phyloP scores from a whole-genome alignment of 2,113 vertebrate species.

The Atherinomorus stipes region DNA sequence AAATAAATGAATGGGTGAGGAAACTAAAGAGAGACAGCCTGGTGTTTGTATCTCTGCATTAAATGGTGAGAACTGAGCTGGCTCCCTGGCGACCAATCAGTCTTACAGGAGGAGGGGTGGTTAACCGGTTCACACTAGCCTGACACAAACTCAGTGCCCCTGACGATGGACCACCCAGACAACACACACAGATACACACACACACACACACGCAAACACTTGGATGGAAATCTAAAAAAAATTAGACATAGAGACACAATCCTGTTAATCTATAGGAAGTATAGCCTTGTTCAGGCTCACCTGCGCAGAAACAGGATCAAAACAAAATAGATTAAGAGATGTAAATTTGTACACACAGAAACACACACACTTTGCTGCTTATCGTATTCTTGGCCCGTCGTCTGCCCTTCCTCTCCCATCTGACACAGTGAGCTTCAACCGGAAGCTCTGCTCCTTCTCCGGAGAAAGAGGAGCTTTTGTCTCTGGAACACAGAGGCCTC shows the following conservation, averaged over 20 bases:
- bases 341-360: slow-evolving; percentile 9
- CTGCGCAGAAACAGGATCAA: slow-evolving; percentile 19
- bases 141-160: slow-evolving; percentile 84
- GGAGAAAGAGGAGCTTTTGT: slow-evolving; percentile 89
- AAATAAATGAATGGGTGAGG: slow-evolving; percentile 24
- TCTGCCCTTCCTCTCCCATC: slow-evolving; percentile 85
- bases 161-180: slow-evolving; percentile 64
- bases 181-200: slow-evolving; percentile 45
- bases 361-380: slow-evolving; percentile 45
- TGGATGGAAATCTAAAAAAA: slow-evolving; percentile 17
- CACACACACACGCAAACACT: slow-evolving; percentile 19
- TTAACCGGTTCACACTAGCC: slow-evolving; percentile 77
- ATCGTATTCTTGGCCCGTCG: slow-evolving; percentile 81
- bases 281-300: slow-evolving; percentile 39
- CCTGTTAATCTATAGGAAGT: slow-evolving; percentile 38
- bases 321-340: slow-evolving; percentile 39
- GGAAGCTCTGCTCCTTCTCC: slow-evolving; percentile 86
- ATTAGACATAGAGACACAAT: slow-evolving; percentile 21
- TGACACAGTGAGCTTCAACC: slow-evolving; percentile 88
- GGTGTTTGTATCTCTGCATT: slow-evolving; percentile 51
- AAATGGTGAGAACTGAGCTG: slow-evolving; percentile 67
- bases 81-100: slow-evolving; percentile 71
- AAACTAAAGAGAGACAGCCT: slow-evolving; percentile 4
- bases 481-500: slow-evolving; percentile 84
- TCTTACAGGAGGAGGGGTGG: slow-evolving; percentile 57